Conservation (phyloP, 2,797 vertebrate species). For the Passerculus sandwichensis region DNA sequence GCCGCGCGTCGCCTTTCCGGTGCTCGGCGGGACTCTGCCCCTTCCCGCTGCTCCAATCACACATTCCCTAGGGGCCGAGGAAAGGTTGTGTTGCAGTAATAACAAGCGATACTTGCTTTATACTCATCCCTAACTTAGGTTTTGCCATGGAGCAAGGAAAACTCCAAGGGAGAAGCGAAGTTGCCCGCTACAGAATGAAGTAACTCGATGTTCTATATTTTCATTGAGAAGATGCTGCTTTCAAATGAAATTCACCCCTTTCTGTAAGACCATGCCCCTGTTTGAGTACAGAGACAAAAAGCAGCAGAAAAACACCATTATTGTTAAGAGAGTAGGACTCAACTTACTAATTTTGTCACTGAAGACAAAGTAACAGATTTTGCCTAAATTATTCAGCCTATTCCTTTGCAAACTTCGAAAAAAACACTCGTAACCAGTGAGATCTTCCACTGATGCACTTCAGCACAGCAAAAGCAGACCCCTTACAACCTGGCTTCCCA, state of each 20-base stretch:
- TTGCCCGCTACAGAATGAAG: not conserved
- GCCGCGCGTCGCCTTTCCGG: not conserved
- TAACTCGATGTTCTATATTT: not conserved
- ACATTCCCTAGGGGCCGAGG: not conserved
- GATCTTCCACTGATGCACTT: not conserved
- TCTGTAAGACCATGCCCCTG: accelerated
- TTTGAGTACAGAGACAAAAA: not conserved
- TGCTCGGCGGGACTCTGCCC: not conserved
- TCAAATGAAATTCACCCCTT: not conserved
- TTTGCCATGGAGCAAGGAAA: not conserved
- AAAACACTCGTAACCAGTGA: not conserved
- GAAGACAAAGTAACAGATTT: not conserved
- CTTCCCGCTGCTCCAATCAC: not conserved
- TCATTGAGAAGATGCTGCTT: not conserved
- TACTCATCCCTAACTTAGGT: no score
- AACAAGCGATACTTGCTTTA: not conserved
- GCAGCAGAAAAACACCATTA: not conserved
- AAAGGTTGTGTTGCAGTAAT: not conserved
- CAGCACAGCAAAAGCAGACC: not conserved
- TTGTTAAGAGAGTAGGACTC: not conserved
- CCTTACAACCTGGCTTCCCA: not conserved
- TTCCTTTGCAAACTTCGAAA: not conserved
- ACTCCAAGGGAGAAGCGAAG: not conserved
- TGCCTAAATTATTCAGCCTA: not conserved
- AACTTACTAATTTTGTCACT: not conserved